Evolutionary conservation across 35 echinoderm and acorn worm species (phyloP).

Genomic region (Heliocidaris tuberculata): DNA sequence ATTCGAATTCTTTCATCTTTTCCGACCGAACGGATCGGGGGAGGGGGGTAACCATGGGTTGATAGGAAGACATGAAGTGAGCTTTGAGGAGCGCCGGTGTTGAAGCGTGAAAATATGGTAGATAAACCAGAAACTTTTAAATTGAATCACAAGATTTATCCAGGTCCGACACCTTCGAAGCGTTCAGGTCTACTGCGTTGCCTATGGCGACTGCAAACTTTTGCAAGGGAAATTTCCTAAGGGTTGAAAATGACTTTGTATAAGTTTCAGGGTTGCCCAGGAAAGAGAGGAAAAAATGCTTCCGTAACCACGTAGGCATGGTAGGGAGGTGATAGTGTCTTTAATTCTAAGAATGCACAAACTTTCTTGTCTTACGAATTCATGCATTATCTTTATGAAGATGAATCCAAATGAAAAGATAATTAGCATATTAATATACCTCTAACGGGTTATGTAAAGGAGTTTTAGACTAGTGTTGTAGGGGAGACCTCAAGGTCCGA

Average conservation of each 20-base stretch:
- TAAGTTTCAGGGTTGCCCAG: not conserved
- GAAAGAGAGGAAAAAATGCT: not conserved
- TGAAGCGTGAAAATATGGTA: not conserved
- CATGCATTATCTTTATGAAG: too few species aligned
- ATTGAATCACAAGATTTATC: conserved; percentile 5
- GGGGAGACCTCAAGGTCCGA: too few species aligned
- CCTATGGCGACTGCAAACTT: not conserved
- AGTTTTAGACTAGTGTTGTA: too few species aligned
- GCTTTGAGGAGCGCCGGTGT: not conserved
- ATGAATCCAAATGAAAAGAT: too few species aligned
- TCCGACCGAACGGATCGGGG: not conserved
- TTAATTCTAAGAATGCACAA: too few species aligned
- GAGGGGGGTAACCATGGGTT: not conserved
- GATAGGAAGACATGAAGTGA: not conserved
- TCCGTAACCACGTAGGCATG: not conserved
- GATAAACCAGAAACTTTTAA: not conserved
- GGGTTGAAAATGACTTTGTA: not conserved
- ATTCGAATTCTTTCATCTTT: not conserved
- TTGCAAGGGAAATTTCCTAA: not conserved
- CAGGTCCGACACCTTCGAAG: not conserved
- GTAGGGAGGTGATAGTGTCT: too few species aligned
- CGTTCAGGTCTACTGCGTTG: not conserved
- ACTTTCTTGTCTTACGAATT: too few species aligned
- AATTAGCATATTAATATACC: too few species aligned
- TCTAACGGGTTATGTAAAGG: too few species aligned